Base-by-base conservation (phyloP, 2,797 vertebrate genomes). In the Xenops minutus region DNA sequence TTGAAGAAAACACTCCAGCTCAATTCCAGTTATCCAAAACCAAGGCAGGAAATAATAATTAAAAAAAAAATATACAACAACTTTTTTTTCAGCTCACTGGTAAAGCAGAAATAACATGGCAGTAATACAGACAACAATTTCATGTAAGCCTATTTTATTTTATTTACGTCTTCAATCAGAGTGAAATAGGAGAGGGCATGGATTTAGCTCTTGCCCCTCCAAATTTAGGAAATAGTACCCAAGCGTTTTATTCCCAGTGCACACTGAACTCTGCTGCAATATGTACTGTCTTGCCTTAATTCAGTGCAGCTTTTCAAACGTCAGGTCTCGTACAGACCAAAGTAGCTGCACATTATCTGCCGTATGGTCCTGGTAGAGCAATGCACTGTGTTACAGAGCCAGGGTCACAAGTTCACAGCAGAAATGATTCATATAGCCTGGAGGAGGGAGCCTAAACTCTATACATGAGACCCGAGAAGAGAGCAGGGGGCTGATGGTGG, bases 91-190 rank as follows among this genome's bases (percentile, higher is more conserved):
- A 94, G 61, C 84, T 95, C 88, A 56, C 96, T 97, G 89, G 80
- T 97, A 96, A 96, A 95, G 74, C 86, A 92, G 92, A 76, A 97
- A 93, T 96, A 97, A 94, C 88, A 93, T n/a, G 92, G 95, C 88
- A 68, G 64, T 96, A 92, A 88, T 55, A 75, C 69, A 92, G 85
- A 44, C 91, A 88, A 64, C 73, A 52, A 80, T 92, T 94, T 81
- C 48, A 20, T 75, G 72, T 94, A 95, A 96, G 61, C 80, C 59
- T 82, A 84, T 95, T 95, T 94, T 78, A 69, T 88, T 96, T 92
- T 96, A 95, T 96, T 97, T 96, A 94, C 83, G 23, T 96, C 82
- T 82, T 95, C 88, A 94, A 93, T 94, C 89, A 77, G 80, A 72
- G 56, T 95, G 96, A 95, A 96, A 95, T 43, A 71, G 77, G 94